phyloP scores from a whole-genome alignment of 2,113 vertebrate species.

The Cinclus cinclus region DNA sequence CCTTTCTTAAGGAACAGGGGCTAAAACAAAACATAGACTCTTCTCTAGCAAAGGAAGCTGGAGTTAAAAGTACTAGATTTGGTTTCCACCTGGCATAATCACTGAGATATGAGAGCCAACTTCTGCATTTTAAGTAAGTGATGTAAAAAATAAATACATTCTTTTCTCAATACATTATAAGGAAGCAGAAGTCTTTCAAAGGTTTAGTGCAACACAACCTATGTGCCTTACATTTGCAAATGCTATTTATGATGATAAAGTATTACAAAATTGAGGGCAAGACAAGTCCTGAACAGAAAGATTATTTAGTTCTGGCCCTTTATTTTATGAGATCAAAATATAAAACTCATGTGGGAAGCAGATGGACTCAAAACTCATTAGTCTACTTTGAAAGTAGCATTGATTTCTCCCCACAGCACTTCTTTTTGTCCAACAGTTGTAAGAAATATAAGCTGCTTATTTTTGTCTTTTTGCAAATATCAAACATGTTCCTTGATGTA shows the following conservation, averaged over 20 bases:
- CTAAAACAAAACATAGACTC: not conserved
- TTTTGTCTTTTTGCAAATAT: not conserved
- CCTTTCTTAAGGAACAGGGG: not conserved
- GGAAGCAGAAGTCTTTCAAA: not conserved
- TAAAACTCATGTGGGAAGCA: not conserved
- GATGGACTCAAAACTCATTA: not conserved
- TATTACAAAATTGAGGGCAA: not conserved
- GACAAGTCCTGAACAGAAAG: not conserved
- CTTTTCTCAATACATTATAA: not conserved
- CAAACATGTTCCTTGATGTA: not conserved
- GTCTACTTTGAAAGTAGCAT: not conserved
- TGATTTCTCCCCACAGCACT: not conserved
- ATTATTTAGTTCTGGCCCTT: not conserved
- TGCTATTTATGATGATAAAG: not conserved
- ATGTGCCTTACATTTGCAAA: not conserved
- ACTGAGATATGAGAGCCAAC: not conserved
- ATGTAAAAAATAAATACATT: not conserved
- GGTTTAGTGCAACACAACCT: not conserved
- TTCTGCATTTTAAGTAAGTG: not conserved
- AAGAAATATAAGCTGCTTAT: not conserved
- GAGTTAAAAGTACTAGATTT: not conserved
- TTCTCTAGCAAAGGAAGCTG: not conserved
- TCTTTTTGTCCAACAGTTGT: not conserved
- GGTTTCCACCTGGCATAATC: not conserved
- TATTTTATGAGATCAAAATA: not conserved